Evolutionary conservation across 2,113 vertebrate species (phyloP), one percentile per base, ranked within the genome.

Genomic region (Perognathus longimembris): DNA sequence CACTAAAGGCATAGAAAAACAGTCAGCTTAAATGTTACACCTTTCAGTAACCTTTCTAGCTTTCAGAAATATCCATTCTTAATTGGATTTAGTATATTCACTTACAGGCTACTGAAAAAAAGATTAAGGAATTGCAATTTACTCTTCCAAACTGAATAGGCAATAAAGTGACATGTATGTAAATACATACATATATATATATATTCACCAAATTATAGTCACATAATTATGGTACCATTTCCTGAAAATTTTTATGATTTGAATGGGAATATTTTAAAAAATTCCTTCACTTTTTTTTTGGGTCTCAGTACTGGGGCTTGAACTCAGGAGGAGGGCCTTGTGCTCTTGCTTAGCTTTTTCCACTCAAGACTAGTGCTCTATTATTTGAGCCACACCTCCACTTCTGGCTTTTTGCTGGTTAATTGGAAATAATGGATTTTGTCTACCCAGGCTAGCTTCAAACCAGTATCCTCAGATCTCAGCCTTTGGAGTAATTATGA

Each of bases 241-340:
- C 87, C 0, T 93, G 89, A 96, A 97, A 92, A 96, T 96, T 88
- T 95, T 95, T 79, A 96, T 94, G 77, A 96, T 85, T 82, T 94
- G 81, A 95, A 85, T 92, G 30, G 93, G 88, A 94, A 92, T 70
- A 81, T 14, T 73, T 40, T 36, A 81, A 77, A 84, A 82, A 74
- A 63, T 61, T 74, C 66, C 24, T 22, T 77, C 77, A 38, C 20
- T 45, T 45, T 45, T 45, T 45, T 45, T 45, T 45, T 45, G 45
- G 50, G 45, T 45, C 12, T 45, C 45, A 45, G 45, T 45, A 45
- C 45, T 45, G 45, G 45, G 45, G 9, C 45, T 45, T 45, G 45
- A 45, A 45, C 45, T 45, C 45, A 45, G 45, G 9, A 45, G 45
- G 9, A 45, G 9, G 45, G 45, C 45, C 45, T 45, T 45, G 45